Base-by-base conservation (phyloP, 2,113 vertebrate species). In the Silurus asotus region DNA sequence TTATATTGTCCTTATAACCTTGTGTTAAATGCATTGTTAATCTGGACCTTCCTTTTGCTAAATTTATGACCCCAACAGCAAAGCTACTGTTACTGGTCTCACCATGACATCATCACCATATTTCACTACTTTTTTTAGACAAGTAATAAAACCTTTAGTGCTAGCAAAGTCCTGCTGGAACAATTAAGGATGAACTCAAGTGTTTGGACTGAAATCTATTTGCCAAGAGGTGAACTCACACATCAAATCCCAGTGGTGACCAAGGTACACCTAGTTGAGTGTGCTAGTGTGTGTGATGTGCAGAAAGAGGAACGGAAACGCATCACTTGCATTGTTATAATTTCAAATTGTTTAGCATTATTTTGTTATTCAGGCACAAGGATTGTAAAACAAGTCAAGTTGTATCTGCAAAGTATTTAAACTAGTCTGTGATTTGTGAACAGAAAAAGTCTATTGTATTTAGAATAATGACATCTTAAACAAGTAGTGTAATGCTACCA, bases 101-200 rank as follows among this genome's bases (percentile, higher is more conserved):
- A 85, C 64, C n/a, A 62, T 85, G 90, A 84, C 89, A 91, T 81
- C 85, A 81, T 89, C 55, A 84, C 53, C 58, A 88, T 88, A 89
- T 84, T 89, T 86, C n/a, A 81, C 45, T 79, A 74, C 56, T 48
- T 45, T 80, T 82, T 86, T 61, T 90, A 83, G 87, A 88, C 84
- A 85, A 91, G 88, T 91, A 88, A 92, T 93, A 85, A 92, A 91
- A 92, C 90, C 89, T 93, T 92, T 87, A 90, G 90, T 90, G 90
- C 88, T 84, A 86, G 88, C 89, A 65, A 84, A 89, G 86, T 81
- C 89, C 90, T 90, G 84, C 23, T 87, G 83, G 85, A 85, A 86
- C 88, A 91, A 86, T 87, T 77, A 62, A 67, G 23, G 70, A 83
- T 89, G 83, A 90, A 89, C 88, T 92, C 89, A 69, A 92, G 65